Percentiles rank a stretch among this genome's conserved stretches.
Evolutionary conservation across 2,113 vertebrate genomes (phyloP).

Genomic region (Petroica traversi): DNA sequence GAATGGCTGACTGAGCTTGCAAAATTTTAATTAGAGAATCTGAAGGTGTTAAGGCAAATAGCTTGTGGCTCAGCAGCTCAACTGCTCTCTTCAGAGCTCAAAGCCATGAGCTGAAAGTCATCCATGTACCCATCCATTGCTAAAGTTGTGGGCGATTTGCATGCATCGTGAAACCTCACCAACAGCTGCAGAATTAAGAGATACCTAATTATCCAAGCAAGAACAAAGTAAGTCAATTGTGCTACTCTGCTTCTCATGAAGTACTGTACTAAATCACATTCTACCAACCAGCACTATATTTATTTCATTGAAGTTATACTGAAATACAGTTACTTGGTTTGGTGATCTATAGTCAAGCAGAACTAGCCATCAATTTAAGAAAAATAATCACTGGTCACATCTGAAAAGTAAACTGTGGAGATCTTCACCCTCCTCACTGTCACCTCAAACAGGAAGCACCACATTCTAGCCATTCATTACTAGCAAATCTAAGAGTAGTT

Average conservation of each 20-base stretch:
- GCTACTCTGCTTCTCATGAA: neutral
- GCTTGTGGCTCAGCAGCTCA: neutral
- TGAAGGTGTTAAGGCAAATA: neutral
- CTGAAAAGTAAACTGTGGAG: neutral
- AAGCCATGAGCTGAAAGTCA: neutral
- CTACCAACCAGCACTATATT: neutral
- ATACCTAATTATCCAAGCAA: neutral
- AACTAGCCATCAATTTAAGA: neutral
- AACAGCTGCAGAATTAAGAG: neutral
- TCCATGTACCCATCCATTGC: neutral
- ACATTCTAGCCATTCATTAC: neutral
- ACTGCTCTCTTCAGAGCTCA: neutral
- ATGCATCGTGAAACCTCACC: neutral
- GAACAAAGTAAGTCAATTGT: neutral
- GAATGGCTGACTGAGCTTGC: neutral
- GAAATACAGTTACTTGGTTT: neutral
- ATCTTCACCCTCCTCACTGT: neutral
- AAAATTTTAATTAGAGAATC: neutral
- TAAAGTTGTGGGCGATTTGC: neutral
- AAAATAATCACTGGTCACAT: neutral
- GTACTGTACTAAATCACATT: neutral
- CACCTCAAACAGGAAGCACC: neutral
- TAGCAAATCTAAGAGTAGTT: neutral
- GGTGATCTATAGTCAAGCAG: neutral
- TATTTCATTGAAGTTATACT: neutral